Evolutionary conservation across 2,797 vertebrate genomes (phyloP).

Genomic region (Selene dorsalis): DNA sequence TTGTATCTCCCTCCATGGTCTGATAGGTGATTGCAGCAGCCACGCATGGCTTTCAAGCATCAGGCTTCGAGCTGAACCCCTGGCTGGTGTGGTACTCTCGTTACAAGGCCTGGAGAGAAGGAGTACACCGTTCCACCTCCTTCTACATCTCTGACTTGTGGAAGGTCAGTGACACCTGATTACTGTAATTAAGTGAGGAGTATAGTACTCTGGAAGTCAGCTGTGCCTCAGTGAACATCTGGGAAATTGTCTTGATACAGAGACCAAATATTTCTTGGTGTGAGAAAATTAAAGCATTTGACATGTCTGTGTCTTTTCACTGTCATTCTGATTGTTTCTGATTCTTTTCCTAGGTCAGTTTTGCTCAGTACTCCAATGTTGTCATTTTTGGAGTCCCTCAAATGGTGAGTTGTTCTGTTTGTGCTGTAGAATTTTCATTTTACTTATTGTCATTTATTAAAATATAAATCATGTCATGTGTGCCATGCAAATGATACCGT

Average conservation of each 20-base stretch:
- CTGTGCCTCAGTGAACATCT: neutral
- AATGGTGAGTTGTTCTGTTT: slow-evolving; percentile 88
- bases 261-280: neutral
- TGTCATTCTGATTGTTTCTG: slow-evolving; percentile 16
- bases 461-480: neutral
- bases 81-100: slow-evolving; percentile 97
- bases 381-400: slow-evolving; percentile 97
- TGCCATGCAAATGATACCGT: neutral
- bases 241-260: neutral
- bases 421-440: neutral
- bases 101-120: slow-evolving; percentile 91
- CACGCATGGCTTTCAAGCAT: slow-evolving; percentile 90
- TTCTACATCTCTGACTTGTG: slow-evolving; percentile 95
- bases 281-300: neutral
- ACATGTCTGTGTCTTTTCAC: neutral
- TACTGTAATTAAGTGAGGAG: neutral
- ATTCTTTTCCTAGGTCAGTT: slow-evolving; percentile 87
- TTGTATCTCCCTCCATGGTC: neutral
- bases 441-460: neutral
- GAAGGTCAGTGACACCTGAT: slow-evolving; percentile 86
- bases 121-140: slow-evolving; percentile 86
- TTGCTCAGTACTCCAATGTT: slow-evolving; percentile 90
- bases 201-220: neutral
- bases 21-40: slow-evolving; percentile 95
- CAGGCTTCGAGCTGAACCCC: slow-evolving; percentile 95